Evolutionary conservation across 2,113 vertebrate genomes (phyloP), one percentile per base, ranked within the genome.

Genomic region (Loxodonta africana): DNA sequence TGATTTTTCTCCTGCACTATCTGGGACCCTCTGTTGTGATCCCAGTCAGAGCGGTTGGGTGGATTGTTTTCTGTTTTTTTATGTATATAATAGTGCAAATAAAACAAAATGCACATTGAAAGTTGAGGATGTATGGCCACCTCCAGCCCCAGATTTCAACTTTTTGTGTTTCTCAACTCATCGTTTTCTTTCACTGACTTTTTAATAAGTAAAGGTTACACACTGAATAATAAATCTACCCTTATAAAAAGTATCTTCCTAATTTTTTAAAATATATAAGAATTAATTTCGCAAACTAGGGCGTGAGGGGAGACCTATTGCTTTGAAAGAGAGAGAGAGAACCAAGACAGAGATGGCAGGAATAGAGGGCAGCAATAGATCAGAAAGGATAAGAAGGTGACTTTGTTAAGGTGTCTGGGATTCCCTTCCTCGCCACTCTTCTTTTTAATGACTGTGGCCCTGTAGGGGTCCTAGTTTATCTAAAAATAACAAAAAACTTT

Each of bases 161-260:
- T 60, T 53, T 63, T 83, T 78, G 23, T 77, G 1, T 77, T 73
- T 25, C 26, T 76, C 51, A 33, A 41, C 4, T 84, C 41, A 20
- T 57, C 60, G 25, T 37, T 90, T 63, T 95, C n/a, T 81, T 63
- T 51, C 18, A 44, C 14, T 88, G 48, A 82, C 73, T 91, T 93
- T 95, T 83, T 85, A 94, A 57, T 82, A 88, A 71, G 48, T 71
- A 63, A 86, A 90, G 90, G 17, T 21, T 85, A 48, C 8, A 65
- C 0, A 67, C 33, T 82, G 65, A 18, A 26, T 53, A 85, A 78
- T 81, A 90, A 84, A 57, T 73, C 1, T 62, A 62, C n/a, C 18
- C 28, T 87, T 53, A 89, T 48, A 63, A 63, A 85, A 95, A 88
- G n/a, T 2, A 87, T 25, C 21, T 81, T 97, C 86, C 48, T 41